Percentiles rank a stretch among this genome's conserved stretches.
Conservation (phyloP, 2,797 vertebrate species). For the Lepilemur ruficaudatus region DNA sequence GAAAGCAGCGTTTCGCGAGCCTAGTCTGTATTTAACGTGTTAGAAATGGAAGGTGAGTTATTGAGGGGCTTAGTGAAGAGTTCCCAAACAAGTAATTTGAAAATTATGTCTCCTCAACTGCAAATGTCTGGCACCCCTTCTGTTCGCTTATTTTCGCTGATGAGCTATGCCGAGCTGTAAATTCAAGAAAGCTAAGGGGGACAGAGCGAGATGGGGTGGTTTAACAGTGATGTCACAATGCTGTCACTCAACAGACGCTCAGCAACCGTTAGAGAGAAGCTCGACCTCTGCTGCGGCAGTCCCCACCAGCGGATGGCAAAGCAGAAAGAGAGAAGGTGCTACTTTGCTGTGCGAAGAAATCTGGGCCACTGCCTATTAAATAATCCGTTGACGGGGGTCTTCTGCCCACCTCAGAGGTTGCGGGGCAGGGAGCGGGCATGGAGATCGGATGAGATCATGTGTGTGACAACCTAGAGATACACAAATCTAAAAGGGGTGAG, state of each 20-base stretch:
- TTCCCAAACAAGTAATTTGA: background rate
- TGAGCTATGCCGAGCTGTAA: background rate
- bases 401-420: background rate
- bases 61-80: background rate
- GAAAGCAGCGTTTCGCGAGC: background rate
- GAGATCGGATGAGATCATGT: background rate
- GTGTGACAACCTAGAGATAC: background rate
- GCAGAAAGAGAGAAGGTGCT: background rate
- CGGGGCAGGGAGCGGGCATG: background rate
- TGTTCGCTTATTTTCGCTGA: background rate
- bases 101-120: background rate
- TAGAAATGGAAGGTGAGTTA: background rate
- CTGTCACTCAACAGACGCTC: constrained; percentile 1
- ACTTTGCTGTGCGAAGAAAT: background rate
- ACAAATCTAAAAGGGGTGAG: background rate
- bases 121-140: background rate
- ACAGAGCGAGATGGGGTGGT: background rate
- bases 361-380: background rate
- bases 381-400: background rate
- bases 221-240: constrained; percentile 42
- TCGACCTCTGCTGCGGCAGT: background rate
- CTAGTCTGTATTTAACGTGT: background rate
- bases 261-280: background rate
- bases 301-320: background rate
- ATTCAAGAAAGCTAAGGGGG: constrained; percentile 10